Conservation (phyloP, 2,113 vertebrate genomes). For the Carassius gibelio region DNA sequence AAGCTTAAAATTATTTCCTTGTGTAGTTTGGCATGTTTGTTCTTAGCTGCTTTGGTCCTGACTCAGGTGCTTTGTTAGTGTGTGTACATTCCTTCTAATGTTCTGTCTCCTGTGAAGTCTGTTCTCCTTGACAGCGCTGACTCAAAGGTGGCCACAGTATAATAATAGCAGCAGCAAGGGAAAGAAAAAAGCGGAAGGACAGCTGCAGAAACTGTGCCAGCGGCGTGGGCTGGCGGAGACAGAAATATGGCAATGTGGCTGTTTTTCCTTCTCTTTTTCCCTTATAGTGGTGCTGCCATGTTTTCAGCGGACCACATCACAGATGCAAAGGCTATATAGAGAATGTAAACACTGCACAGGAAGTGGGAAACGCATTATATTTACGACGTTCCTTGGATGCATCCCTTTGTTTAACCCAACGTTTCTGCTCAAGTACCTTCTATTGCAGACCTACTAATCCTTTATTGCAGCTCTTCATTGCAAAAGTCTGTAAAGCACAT, state of each 20-base stretch:
- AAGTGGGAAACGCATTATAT: slow-evolving; percentile 8
- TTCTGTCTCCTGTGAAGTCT: neutral
- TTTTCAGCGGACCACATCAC: slow-evolving; percentile 30
- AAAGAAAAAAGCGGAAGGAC: slow-evolving; percentile 22
- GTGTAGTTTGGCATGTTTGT: slow-evolving; percentile 6
- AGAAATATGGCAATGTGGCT: neutral
- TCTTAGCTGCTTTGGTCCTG: slow-evolving; percentile 12
- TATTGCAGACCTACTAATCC: neutral
- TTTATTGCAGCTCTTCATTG: neutral
- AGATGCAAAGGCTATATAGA: neutral
- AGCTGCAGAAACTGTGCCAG: slow-evolving; percentile 5
- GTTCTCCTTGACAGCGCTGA: slow-evolving; percentile 22
- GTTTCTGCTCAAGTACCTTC: neutral
- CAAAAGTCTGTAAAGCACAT: neutral
- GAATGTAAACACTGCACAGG: slow-evolving; percentile 33
- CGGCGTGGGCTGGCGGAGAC: neutral
- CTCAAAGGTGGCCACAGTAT: slow-evolving; percentile 27
- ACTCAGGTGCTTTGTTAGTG: slow-evolving; percentile 2
- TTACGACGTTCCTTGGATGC: neutral
- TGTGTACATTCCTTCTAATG: neutral
- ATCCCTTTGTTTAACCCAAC: neutral
- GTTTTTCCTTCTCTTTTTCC: slow-evolving; percentile 13
- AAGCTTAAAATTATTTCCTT: slow-evolving; percentile 21
- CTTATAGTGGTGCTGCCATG: slow-evolving; percentile 21
- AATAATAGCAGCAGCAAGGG: slow-evolving; percentile 25